Evolutionary conservation across 2,797 vertebrate species (phyloP), one percentile per base, ranked within the genome.

Genomic region (Apogon hyalosoma): DNA sequence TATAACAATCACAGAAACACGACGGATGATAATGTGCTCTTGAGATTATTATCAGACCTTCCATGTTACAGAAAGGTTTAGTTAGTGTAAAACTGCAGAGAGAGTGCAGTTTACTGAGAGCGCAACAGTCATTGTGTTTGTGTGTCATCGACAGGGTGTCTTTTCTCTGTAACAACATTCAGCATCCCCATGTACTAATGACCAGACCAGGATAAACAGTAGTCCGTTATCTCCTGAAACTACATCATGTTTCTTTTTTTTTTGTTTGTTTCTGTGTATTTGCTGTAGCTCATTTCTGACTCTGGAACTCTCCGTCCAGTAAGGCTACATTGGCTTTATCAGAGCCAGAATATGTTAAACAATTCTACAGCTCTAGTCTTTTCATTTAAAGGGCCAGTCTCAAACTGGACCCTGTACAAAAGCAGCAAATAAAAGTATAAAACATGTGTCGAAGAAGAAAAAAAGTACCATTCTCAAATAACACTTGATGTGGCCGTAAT

Each of bases 401-500:
- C 70, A 78, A 61, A 85, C 73, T 80, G 65, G 64, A 87, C 74
- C 77, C 78, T 78, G 68, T 89, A 86, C 66, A 87, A 81, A 88
- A 85, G 84, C 73, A 89, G 83, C 80, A 89, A 83, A 85, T 63
- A n/a, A 88, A 88, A 83, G 55, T 47, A 81, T 56, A 84, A 73
- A 83, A 77, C 63, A 63, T 39, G 75, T 76, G 74, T 85, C 56
- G 12, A 36, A 21, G 28, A 42, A 69, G n/a, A 54, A 15, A 62
- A 69, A 74, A 73, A 21, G 80, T 90, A 89, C 84, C 82, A 48
- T 70, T 67, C 56, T 75, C 69, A 75, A 83, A 82, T 53, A 67
- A 74, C 70, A 62, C 75, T 59, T 75, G 49, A 66, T 19, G 47
- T 62, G 80, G 76, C 71, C 63, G 65, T 63, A 69, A 79, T 9